Percentiles rank a stretch among this genome's conserved stretches.
Conservation (phyloP, 2,113 vertebrate species). For the Microtus ochrogaster region DNA sequence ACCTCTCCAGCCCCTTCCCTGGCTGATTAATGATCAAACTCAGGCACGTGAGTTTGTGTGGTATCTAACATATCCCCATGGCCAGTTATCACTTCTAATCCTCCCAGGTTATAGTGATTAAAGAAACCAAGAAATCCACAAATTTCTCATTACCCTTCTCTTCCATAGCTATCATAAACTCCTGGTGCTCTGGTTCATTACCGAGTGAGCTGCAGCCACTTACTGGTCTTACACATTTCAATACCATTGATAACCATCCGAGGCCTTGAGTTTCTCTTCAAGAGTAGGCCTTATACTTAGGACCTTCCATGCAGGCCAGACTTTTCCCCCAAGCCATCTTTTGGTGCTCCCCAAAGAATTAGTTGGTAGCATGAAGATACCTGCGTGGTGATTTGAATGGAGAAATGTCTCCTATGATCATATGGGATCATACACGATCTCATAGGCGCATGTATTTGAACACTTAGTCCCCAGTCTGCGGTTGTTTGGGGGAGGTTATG, state of each 20-base stretch:
- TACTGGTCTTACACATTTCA: neutral
- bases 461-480: neutral
- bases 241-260: neutral
- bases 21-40: neutral
- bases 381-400: neutral
- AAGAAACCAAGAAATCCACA: neutral
- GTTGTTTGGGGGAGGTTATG: neutral
- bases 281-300: neutral
- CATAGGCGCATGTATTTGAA: neutral
- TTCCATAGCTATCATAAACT: neutral
- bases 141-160: neutral
- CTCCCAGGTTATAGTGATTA: neutral
- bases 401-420: neutral
- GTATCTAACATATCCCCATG: neutral
- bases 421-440: no score
- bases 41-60: neutral
- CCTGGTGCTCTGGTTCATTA: no score
- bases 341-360: neutral
- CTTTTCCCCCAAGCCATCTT: neutral
- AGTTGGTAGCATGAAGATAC: neutral
- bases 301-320: neutral
- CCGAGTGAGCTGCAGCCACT: no score
- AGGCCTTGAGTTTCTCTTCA: neutral
- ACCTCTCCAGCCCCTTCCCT: neutral
- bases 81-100: neutral